Conservation (phyloP, 2,113 vertebrate genomes). For the Osmerus eperlanus region DNA sequence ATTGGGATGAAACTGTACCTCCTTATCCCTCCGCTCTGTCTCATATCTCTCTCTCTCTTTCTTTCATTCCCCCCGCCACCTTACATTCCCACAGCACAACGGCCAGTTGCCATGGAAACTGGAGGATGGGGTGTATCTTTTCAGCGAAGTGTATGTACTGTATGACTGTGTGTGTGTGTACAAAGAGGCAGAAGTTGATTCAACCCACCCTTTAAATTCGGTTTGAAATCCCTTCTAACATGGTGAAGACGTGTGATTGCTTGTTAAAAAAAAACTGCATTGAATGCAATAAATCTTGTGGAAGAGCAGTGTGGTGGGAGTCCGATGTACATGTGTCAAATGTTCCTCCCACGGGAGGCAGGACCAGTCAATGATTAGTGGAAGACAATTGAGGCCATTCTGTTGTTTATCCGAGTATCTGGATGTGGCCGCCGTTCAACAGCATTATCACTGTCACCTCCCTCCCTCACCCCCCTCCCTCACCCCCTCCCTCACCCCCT, state of each 20-base stretch:
- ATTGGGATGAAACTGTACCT: background rate
- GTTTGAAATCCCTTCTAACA: background rate
- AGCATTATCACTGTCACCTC: constrained; percentile 13
- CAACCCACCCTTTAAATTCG: background rate
- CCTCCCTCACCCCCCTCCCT: background rate
- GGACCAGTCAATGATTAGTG: constrained; percentile 60
- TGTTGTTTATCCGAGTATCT: constrained; percentile 47
- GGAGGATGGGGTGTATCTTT: constrained; percentile 61
- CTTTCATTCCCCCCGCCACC: constrained; percentile 44
- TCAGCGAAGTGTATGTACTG: constrained; percentile 33
- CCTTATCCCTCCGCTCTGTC: background rate
- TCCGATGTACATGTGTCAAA: constrained; percentile 28
- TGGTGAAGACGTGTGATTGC: background rate
- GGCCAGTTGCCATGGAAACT: constrained; percentile 77
- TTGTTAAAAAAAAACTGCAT: too few relatives aligned
- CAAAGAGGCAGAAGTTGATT: background rate
- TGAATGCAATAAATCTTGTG: background rate
- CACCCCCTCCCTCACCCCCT: background rate
- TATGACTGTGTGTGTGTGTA: constrained; percentile 9
- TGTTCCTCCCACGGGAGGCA: constrained; percentile 53
- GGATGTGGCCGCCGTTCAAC: constrained; percentile 21
- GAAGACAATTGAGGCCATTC: constrained; percentile 58
- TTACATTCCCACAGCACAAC: constrained; percentile 35
- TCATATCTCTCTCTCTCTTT: background rate
- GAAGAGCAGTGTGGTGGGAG: background rate